phyloP scores from a whole-genome alignment of 1,140 invertebrate species.

The Lucilia cuprina region DNA sequence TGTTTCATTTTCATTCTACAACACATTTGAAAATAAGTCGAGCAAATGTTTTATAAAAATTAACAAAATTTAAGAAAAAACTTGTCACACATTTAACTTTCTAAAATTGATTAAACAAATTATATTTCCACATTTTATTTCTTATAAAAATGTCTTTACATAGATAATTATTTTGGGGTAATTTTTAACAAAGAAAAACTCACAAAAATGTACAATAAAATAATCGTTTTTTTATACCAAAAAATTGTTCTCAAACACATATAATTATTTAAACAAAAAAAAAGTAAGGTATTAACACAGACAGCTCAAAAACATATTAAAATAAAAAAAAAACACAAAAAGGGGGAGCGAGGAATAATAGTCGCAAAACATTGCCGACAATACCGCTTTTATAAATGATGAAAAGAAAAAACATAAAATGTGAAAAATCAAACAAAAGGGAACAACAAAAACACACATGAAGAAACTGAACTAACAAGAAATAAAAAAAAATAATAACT shows the following conservation, averaged over 20 bases:
- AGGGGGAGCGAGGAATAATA: neutral
- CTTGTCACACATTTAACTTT: no score
- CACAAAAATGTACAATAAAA: neutral
- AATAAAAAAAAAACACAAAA: neutral
- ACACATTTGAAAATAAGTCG: neutral
- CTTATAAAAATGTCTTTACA: no score
- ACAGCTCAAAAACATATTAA: neutral
- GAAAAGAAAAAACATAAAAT: neutral
- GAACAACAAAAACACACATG: slow-evolving; percentile 26
- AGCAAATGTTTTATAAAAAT: no score
- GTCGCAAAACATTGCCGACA: slow-evolving; percentile 4
- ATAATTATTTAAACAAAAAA: neutral
- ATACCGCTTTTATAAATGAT: slow-evolving; percentile 9
- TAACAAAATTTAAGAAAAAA: no score
- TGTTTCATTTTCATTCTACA: neutral
- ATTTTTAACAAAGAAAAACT: neutral
- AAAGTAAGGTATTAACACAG: neutral
- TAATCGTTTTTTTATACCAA: neutral
- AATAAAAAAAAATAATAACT: neutral
- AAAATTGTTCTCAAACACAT: neutral
- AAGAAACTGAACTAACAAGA: slow-evolving; percentile 10
- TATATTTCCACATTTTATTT: no score
- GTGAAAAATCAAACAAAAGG: slow-evolving; percentile 21
- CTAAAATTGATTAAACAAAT: no score
- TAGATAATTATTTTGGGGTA: no score